Evolutionary conservation across 2,888 invertebrate genomes (phyloP), one percentile per base, ranked within the genome.

Genomic region (Dicyrtoma fusca): DNA sequence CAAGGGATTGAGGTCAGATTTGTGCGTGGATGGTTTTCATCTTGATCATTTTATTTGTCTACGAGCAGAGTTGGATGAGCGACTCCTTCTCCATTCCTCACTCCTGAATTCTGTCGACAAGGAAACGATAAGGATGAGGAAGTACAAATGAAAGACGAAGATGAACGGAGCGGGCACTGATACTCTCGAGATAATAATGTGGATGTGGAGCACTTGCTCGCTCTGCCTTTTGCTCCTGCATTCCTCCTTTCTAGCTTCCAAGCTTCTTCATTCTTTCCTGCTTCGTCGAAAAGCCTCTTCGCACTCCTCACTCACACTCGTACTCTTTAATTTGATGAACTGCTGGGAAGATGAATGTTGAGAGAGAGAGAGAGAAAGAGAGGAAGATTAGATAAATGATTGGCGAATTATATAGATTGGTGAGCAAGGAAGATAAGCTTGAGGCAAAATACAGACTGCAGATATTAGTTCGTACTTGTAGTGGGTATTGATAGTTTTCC

Each of bases 91-190:
- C 45, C 4, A 34, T 34, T 34, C 34, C 34, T 34, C 4, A 34
- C 8, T 34, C 34, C 34, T 34, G 34, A 34, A 34, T 3, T 34
- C 34, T 34, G 61, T 23, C 26, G 61, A 61, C 61, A 61, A 61
- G 61, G 44, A 19, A 42, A 57, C 26, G 44, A 61, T 61, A 61
- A 61, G 61, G 61, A 61, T 61, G 61, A 61, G 61, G 61, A 61
- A 61, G 61, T 61, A 5, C 49, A 49, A 49, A 49, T 5, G 8
- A 6, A 10, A 49, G 11, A 6, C 5, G 19, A 10, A 49, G 11
- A 49, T 17, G 49, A 49, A 19, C 19, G 34, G 44, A 61, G 61
- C 61, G 61, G 61, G 61, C 61, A 61, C 42, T 61, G 26, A 57
- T 61, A 61, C 34, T 34, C 4, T 34, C 8, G 34, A 34, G 34